phyloP scores from a whole-genome alignment of 2,113 vertebrate species.

The Osmerus eperlanus region DNA sequence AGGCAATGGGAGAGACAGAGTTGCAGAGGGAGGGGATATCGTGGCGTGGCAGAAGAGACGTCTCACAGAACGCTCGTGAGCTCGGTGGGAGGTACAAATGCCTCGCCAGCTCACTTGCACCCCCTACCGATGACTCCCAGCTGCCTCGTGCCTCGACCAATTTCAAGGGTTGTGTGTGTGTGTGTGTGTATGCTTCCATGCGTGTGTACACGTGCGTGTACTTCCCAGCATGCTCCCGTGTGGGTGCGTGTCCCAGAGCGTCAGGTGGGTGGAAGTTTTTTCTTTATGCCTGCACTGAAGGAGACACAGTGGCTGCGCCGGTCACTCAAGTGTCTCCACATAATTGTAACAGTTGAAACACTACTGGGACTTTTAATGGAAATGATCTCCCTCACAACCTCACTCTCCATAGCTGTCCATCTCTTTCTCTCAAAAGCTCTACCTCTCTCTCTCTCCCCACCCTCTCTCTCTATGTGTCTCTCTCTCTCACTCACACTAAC shows the following conservation, averaged over 20 bases:
- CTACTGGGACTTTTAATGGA: constrained; percentile 47
- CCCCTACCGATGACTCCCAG: constrained; percentile 54
- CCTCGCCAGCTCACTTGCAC: constrained; percentile 53
- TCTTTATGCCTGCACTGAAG: constrained; percentile 31
- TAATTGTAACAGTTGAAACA: constrained; percentile 48
- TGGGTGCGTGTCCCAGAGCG: background rate
- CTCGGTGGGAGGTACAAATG: constrained; percentile 23
- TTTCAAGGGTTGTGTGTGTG: constrained; percentile 22
- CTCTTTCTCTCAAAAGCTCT: background rate
- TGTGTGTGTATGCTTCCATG: constrained; percentile 1
- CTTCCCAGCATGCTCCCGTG: constrained; percentile 2
- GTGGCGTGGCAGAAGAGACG: background rate
- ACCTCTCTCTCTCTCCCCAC: background rate
- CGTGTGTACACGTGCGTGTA: constrained; percentile 23
- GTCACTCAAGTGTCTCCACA: constrained; percentile 42
- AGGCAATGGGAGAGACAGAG: background rate
- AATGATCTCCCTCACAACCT: constrained; percentile 31
- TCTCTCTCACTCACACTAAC: background rate
- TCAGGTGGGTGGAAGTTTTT: constrained; percentile 13
- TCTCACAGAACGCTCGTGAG: constrained; percentile 20
- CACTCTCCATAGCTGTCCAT: background rate
- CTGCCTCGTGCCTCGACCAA: constrained; percentile 35
- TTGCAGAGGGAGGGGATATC: no score
- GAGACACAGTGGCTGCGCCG: constrained; percentile 38
- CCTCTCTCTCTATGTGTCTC: background rate